These are phyloP conservation scores for Whitmania pigra DNA, from an alignment of 1,140 invertebrate genomes.

Conservation along the genomic window DNA sequence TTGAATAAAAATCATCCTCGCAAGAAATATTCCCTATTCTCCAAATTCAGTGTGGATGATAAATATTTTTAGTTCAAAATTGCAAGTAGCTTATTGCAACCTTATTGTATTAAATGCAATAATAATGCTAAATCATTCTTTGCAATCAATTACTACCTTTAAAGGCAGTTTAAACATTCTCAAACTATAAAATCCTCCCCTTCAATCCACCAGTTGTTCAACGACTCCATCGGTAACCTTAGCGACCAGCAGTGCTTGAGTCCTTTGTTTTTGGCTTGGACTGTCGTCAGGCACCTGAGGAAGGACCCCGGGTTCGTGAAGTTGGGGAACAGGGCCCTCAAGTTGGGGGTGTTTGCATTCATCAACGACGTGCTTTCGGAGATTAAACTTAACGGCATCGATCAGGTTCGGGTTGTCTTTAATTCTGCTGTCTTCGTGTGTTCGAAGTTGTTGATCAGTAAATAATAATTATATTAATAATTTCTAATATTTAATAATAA, in stretches of 20 bases:
- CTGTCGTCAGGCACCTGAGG: neutral
- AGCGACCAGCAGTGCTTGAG: neutral
- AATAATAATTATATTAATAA: too few species aligned
- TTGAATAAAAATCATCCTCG: too few species aligned
- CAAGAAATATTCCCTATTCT: too few species aligned
- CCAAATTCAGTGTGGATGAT: neutral
- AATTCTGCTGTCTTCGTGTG: neutral
- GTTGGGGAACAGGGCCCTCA: neutral
- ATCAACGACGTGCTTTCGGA: neutral
- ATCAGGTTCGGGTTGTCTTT: neutral
- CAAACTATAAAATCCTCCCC: too few species aligned
- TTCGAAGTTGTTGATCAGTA: neutral
- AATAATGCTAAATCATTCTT: too few species aligned
- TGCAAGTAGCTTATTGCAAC: too few species aligned
- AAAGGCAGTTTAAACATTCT: too few species aligned
- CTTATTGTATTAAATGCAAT: too few species aligned
- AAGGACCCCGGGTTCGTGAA: neutral
- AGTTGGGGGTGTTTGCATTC: neutral
- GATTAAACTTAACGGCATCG: neutral
- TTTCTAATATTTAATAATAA: too few species aligned
- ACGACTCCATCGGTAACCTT: neutral
- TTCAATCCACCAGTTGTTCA: neutral
- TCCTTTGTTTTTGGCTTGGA: neutral
- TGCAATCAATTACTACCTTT: too few species aligned
- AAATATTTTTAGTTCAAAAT: neutral